phyloP scores from a whole-genome alignment of 2,797 vertebrate genomes.

The Sciaenops ocellatus region DNA sequence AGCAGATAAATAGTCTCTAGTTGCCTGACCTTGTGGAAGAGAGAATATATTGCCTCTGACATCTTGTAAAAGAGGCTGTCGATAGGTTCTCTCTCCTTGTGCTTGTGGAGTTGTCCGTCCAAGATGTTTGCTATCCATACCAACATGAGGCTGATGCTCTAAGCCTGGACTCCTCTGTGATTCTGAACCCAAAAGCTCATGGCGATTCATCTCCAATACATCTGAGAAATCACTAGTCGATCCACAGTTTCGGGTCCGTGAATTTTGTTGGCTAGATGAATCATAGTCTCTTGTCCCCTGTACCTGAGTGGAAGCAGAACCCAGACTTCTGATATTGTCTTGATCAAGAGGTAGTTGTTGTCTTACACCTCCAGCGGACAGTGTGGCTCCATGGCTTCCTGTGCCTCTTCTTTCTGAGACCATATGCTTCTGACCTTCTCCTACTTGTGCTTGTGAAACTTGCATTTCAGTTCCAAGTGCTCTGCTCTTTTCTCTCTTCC shows the following conservation, averaged over 20 bases:
- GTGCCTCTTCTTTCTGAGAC: slow-evolving; percentile 19
- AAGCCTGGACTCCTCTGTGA: slow-evolving; percentile 32
- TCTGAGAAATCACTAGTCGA: slow-evolving; percentile 34
- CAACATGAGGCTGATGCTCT: slow-evolving; percentile 10
- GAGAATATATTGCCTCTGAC: slow-evolving; percentile 15
- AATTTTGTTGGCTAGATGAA: slow-evolving; percentile 23
- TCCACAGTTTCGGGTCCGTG: slow-evolving; percentile 45
- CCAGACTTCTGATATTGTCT: slow-evolving; percentile 40
- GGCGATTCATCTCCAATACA: slow-evolving; percentile 18
- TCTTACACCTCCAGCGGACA: slow-evolving; percentile 12
- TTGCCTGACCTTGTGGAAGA: slow-evolving; percentile 15
- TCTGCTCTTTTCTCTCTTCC: slow-evolving; percentile 61
- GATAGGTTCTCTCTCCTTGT: slow-evolving; percentile 32
- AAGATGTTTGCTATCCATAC: slow-evolving; percentile 37
- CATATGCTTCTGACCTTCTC: slow-evolving; percentile 10
- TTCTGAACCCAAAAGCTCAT: slow-evolving; percentile 45
- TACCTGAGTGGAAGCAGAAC: slow-evolving; percentile 12
- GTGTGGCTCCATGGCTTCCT: slow-evolving; percentile 24
- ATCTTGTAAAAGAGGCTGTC: slow-evolving; percentile 42
- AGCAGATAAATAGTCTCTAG: slow-evolving; percentile 24
- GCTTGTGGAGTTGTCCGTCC: slow-evolving; percentile 8
- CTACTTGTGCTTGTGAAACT: slow-evolving; percentile 32
- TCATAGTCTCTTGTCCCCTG: slow-evolving; percentile 34
- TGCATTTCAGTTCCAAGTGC: slow-evolving; percentile 37
- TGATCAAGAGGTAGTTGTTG: slow-evolving; percentile 36